Evolutionary conservation across 2,113 vertebrate species (phyloP), one percentile per base, ranked within the genome.

Genomic region (Australoheros scitulus): DNA sequence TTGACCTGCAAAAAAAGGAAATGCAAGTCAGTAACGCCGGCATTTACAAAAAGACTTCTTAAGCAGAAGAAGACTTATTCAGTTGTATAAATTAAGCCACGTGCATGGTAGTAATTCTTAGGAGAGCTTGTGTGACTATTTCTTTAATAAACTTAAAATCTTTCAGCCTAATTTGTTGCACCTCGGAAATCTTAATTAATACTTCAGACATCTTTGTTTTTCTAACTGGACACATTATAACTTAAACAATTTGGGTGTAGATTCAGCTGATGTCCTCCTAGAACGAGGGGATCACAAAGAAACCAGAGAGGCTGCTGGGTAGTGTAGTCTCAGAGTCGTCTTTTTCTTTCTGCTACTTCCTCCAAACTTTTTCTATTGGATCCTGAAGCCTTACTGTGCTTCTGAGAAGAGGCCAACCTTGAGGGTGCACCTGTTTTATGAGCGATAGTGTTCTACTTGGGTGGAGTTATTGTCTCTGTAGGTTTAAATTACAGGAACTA

Each of bases 311-410:
- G 86, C 83, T 91, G 80, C 84, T 89, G 92, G 91, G 88, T 92
- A 85, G 65, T 87, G 80, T 89, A 77, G 82, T 89, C 78, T 84
- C 34, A 24, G 75, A 43, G 26, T 26, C 1, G 3, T 86, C 63
- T 75, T 72, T 82, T 55, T 11, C 5, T 7, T 41, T 47, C 74
- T 84, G 32, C 75, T 82, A 63, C 47, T 75, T 72, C 36, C 61
- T 86, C 59, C 55, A 41, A 52, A 86, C 50, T 83, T 85, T 92
- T 91, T 89, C 55, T 86, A 84, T 64, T 68, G 29, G 59, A 92
- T 91, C 90, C 86, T 81, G 80, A 94, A 94, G 93, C 94, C 94
- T 95, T 95, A 91, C 88, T 76, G 83, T 65, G 87, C 85, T 94
- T 91, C 87, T 89, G 90, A 83, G 85, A 91, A 78, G 85, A 92